Base-by-base conservation (phyloP, 2,797 vertebrate species). In the Pogonophryne albipinna region DNA sequence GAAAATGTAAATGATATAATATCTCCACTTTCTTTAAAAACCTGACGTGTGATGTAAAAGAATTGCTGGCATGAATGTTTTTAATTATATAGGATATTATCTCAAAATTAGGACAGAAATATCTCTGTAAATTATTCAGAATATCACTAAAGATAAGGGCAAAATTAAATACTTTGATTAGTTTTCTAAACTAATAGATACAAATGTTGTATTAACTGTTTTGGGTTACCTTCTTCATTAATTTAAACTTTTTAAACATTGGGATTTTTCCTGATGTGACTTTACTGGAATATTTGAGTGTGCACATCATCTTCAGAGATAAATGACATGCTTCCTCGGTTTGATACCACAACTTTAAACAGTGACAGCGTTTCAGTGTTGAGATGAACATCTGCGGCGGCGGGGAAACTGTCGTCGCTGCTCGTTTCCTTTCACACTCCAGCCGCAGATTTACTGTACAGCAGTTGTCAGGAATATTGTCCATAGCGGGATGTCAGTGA, bases 391-490 rank as follows among this genome's bases (percentile, higher is more conserved):
- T 86, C 64, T 89, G 88, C 53, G 13, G 72, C 55, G 49, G 73
- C 7, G 60, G 78, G 80, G 81, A 84, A 88, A 74, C 85, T 74
- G 75, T 85, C 46, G 51, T 82, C 73, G 49, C 82, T 1, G 67
- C 82, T 75, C 20, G 41, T 78, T 87, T 88, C 72, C 84, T 76
- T 46, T 85, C 72, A 73, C 51, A 53, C 55, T 19, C 71, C 38
- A 42, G 79, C 81, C 12, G 16, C 85, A 87, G 89, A 92, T 92
- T 90, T 91, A 91, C 80, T 16, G 82, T 91, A 91, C 80, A n/a
- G 82, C 85, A 10, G 71, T 56, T 82, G 87, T 85, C 82, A 53
- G 76, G 74, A 74, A 62, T n/a, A 72, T 69, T 78, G 84, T 78
- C 74, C 34, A 19, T 71, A 4, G 73, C 60, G 52, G 61, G 55